Percentiles rank a stretch among this genome's conserved stretches.
phyloP scores from a whole-genome alignment of 2,888 invertebrate species.

The Nycteola revayana region DNA sequence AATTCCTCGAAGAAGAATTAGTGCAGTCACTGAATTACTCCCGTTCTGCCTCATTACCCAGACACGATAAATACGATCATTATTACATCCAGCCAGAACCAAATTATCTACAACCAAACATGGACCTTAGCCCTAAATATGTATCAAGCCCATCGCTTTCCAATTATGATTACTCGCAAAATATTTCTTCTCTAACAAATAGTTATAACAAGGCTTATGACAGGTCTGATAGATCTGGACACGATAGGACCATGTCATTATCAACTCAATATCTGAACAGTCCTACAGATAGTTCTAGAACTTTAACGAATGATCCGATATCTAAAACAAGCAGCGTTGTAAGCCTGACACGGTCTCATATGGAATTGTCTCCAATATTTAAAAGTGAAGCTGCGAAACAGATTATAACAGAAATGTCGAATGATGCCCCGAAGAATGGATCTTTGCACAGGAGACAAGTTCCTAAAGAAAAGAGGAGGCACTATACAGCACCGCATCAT shows the following conservation, averaged over 20 bases:
- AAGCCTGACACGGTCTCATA: constrained; percentile 68
- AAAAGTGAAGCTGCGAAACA: constrained; percentile 93
- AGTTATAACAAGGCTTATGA: constrained; percentile 70
- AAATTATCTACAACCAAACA: constrained; percentile 59
- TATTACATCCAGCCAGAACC: constrained; percentile 58
- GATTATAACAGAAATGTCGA: constrained; percentile 91
- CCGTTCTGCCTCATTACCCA: constrained; percentile 79
- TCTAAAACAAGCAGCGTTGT: constrained; percentile 75
- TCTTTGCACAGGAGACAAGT: constrained; percentile 85
- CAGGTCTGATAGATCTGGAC: constrained; percentile 58
- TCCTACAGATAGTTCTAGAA: constrained; percentile 70
- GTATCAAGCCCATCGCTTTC: constrained; percentile 74
- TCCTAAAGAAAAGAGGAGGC: constrained; percentile 91
- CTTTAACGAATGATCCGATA: constrained; percentile 71
- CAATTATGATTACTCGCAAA: constrained; percentile 70
- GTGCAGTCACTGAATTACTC: constrained; percentile 61
- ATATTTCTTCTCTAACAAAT: constrained; percentile 67
- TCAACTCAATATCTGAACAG: constrained; percentile 74
- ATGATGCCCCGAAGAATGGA: constrained; percentile 78
- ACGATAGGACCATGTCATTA: constrained; percentile 62
- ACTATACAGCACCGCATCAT: constrained; percentile 93
- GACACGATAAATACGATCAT: constrained; percentile 67
- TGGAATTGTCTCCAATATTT: constrained; percentile 89
- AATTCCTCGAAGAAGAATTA: constrained; percentile 74
- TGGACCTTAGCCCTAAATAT: constrained; percentile 73